These are phyloP conservation scores for Liasis olivaceus DNA, from an alignment of 2,797 vertebrate genomes.

Conservation along the genomic window DNA sequence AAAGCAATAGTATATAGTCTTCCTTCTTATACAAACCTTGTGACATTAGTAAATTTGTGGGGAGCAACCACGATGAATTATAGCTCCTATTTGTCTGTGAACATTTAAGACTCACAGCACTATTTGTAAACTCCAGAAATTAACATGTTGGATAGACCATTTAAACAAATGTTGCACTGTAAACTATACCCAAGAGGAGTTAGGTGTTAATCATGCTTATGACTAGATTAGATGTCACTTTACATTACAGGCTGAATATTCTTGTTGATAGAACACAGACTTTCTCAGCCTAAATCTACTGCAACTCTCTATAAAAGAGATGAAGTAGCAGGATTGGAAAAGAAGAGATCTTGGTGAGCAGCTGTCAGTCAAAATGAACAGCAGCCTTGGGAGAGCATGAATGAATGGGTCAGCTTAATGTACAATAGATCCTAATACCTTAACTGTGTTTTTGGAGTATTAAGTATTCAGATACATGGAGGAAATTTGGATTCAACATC, in stretches of 20 bases:
- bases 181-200: background rate
- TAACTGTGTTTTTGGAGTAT: background rate
- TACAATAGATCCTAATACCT: background rate
- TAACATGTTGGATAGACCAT: background rate
- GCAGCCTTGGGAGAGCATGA: background rate
- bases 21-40: background rate
- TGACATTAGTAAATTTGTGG: background rate
- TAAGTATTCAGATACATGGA: background rate
- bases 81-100: background rate
- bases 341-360: background rate
- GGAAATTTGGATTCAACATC: background rate
- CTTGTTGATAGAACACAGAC: background rate
- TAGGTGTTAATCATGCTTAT: slow-evolving; percentile 23
- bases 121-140: background rate
- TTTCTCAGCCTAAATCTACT: background rate
- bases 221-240: background rate
- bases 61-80: background rate
- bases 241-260: background rate
- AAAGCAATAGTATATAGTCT: background rate
- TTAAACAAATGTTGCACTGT: background rate
- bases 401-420: background rate
- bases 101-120: background rate
- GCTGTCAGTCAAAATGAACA: background rate
- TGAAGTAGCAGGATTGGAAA: background rate
- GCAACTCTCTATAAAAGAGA: background rate